These are phyloP conservation scores for Drosophila mettleri DNA, from an alignment of 2,888 invertebrate species.

Conservation along the genomic window DNA sequence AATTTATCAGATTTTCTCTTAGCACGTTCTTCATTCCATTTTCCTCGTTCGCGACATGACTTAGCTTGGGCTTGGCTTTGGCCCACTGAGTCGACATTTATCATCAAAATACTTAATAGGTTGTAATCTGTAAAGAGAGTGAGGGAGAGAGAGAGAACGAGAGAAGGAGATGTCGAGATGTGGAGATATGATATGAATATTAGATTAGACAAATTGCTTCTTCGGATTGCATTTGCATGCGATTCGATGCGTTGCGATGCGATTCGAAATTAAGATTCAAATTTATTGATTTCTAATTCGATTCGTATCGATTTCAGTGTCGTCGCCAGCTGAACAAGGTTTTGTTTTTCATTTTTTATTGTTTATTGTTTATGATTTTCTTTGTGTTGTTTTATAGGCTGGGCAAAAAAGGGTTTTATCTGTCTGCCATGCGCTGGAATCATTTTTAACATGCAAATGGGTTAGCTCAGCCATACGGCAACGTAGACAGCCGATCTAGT, in stretches of 20 bases:
- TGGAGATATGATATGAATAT: constrained; percentile 31
- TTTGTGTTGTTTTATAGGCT: constrained; percentile 15
- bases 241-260: constrained; percentile 20
- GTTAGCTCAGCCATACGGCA: no score
- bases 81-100: constrained; percentile 2
- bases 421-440: background rate
- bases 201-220: constrained; percentile 22
- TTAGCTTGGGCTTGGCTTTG: background rate
- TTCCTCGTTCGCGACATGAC: background rate
- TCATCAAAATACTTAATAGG: constrained; percentile 31
- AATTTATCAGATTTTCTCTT: background rate
- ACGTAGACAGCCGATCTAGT: background rate
- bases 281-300: background rate
- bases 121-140: constrained; percentile 38
- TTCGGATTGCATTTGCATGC: constrained; percentile 46
- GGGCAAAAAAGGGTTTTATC: constrained; percentile 2
- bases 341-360: constrained; percentile 27
- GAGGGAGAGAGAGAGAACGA: background rate
- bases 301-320: constrained; percentile 38
- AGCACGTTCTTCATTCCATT: background rate
- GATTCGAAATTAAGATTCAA: constrained; percentile 32
- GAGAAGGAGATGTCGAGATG: background rate
- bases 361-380: constrained; percentile 42
- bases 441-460: background rate
- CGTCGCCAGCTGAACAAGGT: constrained; percentile 56